Base-by-base conservation (phyloP, 2,888 invertebrate species). In the Ophion obscuratus region DNA sequence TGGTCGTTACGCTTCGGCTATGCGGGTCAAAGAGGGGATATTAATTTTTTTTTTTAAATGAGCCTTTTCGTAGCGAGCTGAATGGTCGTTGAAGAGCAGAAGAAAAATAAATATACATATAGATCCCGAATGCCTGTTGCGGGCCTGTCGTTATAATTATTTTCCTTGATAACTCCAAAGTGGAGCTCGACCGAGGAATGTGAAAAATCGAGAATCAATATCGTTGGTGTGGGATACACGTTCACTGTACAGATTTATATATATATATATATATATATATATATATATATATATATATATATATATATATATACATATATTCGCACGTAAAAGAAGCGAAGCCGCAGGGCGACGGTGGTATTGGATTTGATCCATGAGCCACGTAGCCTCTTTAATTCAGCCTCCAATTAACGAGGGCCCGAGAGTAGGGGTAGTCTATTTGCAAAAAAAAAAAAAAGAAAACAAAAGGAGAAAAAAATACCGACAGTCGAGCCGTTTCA, bases 311-410 rank as follows among this genome's bases (percentile, higher is more conserved):
- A 31, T 31, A 14, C 10, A 17, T n/a, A 81, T 82, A 85, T 75
- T 82, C 68, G 79, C 71, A 83, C 83, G 57, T 83, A 59, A 75
- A 64, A 68, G 53, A 31, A 31, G 68, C n/a, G 67, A 74, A 81
- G 64, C 61, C 67, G 47, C 53, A 68, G 66, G 71, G 57, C 73
- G 77, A 74, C 76, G 77, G 73, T 74, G 44, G 47, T 24, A 78
- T 74, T 70, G 73, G 64, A 81, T 83, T 68, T 81, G 77, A 75
- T 47, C 75, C 80, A 77, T 81, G 88, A 88, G 84, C 88, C 87
- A 87, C 89, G 89, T 89, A 89, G 90, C 89, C 90, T 91, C 89
- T 91, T 91, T 91, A 91, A 91, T 91, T 91, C 90, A 90, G 91
- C 90, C 89, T 90, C 91, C 91, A 91, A 91, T 91, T 91, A 91